Evolutionary conservation across 2,797 vertebrate genomes (phyloP).

Genomic region (Neomorphus geoffroyi): DNA sequence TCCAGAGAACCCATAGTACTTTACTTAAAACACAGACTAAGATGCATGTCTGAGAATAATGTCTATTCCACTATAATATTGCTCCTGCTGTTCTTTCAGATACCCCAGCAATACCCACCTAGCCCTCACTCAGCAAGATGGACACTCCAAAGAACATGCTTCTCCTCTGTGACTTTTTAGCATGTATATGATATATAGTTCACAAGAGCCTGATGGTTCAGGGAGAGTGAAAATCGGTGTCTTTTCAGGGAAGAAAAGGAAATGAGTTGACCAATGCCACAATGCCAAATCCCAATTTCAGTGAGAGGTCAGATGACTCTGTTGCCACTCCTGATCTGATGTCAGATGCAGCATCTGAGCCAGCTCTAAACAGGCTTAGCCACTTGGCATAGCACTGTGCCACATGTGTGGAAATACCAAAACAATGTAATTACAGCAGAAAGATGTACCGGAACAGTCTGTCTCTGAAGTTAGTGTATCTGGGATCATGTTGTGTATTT

Average conservation of each 20-base stretch:
- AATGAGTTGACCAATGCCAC: neutral
- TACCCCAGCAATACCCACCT: neutral
- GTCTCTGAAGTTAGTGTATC: conserved; percentile 21
- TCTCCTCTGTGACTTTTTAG: neutral
- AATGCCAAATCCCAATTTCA: neutral
- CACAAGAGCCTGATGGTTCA: neutral
- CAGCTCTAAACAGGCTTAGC: conserved; percentile 18
- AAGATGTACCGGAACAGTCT: conserved; percentile 47
- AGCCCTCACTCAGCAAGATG: neutral
- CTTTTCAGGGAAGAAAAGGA: neutral
- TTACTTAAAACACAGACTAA: neutral
- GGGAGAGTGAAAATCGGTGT: neutral
- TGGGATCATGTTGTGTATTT: neutral
- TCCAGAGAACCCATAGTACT: neutral
- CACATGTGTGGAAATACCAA: conserved; percentile 39
- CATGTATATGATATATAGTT: neutral
- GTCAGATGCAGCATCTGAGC: neutral
- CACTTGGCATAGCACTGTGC: neutral
- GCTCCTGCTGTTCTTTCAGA: neutral
- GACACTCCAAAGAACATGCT: neutral
- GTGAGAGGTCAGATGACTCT: neutral
- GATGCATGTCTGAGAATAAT: neutral
- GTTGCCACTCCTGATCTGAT: neutral
- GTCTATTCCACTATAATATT: neutral
- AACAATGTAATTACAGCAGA: conserved; percentile 42